These are phyloP conservation scores for Lasiurus cinereus DNA, from an alignment of 2,113 vertebrate species.

Conservation along the genomic window DNA sequence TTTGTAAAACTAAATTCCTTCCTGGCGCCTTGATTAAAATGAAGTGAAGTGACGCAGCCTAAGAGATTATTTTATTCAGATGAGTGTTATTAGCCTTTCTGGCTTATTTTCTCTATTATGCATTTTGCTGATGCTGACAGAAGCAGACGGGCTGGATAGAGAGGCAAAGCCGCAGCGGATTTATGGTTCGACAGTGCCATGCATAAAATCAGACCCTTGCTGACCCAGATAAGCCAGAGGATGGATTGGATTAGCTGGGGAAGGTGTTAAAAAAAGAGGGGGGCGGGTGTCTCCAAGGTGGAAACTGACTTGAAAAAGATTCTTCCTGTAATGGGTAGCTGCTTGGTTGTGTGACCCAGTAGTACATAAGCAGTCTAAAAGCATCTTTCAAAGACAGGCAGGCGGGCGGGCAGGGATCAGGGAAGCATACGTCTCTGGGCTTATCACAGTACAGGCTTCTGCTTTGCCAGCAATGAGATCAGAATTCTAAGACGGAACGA, in stretches of 20 bases:
- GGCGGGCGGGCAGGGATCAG: background rate
- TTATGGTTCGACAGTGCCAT: conserved; percentile 70
- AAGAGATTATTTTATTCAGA: conserved; percentile 79
- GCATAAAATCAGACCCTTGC: conserved; percentile 79
- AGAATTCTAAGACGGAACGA: conserved; percentile 54
- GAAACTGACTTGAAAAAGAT: conserved; percentile 72
- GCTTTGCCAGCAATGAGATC: conserved; percentile 69
- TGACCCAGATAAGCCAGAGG: conserved; percentile 82
- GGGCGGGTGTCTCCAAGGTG: conserved; percentile 10
- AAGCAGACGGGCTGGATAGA: conserved; percentile 72
- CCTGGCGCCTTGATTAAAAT: conserved; percentile 69
- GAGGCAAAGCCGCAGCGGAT: conserved; percentile 75
- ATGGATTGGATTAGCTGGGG: conserved; percentile 70
- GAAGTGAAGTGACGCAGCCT: conserved; percentile 66
- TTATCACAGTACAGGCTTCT: conserved; percentile 63
- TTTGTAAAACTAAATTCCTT: conserved; percentile 68
- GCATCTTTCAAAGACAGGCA: conserved; percentile 64
- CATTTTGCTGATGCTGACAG: conserved; percentile 76
- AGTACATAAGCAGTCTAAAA: conserved; percentile 44
- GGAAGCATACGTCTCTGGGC: conserved; percentile 19
- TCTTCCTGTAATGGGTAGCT: conserved; percentile 43
- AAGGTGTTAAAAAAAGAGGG: conserved; percentile 64
- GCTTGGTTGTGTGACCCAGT: conserved; percentile 31
- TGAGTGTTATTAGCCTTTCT: conserved; percentile 71
- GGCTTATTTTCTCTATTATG: conserved; percentile 68